These are phyloP conservation scores for Numenius phaeopus DNA, from an alignment of 2,797 vertebrate genomes.

Conservation along the genomic window DNA sequence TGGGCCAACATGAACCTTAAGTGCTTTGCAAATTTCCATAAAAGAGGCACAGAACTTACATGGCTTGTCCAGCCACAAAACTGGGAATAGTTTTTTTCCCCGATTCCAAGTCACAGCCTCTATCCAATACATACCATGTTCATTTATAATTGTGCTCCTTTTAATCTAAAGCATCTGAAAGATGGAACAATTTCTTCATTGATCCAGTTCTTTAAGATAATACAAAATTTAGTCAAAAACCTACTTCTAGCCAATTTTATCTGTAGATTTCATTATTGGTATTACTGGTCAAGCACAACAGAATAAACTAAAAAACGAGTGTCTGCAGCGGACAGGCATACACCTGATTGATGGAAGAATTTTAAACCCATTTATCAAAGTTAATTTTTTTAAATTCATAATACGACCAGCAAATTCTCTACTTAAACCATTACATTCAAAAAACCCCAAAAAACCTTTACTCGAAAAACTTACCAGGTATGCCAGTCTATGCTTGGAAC, in stretches of 20 bases:
- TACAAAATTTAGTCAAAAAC: not conserved
- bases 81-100: not conserved
- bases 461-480: constrained; percentile 68
- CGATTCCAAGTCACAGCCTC: not conserved
- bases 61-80: not conserved
- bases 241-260: not conserved
- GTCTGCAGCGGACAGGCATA: not conserved
- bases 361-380: not conserved
- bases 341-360: not conserved
- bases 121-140: not conserved
- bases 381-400: not conserved
- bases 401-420: not conserved
- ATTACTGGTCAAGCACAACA: not conserved
- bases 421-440: not conserved
- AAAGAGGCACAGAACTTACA: not conserved
- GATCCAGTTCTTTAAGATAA: not conserved
- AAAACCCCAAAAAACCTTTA: not conserved
- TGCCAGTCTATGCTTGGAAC: constrained; percentile 62
- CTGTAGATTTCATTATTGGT: not conserved
- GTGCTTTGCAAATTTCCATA: not conserved
- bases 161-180: not conserved
- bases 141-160: not conserved
- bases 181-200: not conserved
- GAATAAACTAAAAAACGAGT: not conserved
- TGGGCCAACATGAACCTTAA: not conserved